These are phyloP conservation scores for Prinia subflava DNA, from an alignment of 2,113 vertebrate genomes.

Conservation along the genomic window DNA sequence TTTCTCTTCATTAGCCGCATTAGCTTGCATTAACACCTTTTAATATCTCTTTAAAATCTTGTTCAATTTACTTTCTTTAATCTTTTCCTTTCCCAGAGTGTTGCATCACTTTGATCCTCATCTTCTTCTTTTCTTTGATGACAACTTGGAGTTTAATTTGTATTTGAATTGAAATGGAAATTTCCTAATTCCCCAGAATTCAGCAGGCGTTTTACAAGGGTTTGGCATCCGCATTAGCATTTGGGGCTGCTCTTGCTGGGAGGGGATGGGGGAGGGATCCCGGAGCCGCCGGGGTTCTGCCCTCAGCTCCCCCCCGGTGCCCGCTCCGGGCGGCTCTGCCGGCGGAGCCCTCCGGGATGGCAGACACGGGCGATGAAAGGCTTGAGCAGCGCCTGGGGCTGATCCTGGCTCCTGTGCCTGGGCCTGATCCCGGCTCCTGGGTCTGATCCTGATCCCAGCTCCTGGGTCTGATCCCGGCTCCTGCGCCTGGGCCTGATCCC, in stretches of 20 bases:
- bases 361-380: not conserved
- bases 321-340: not conserved
- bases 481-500: not conserved
- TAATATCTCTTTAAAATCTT: constrained; percentile 83
- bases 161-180: constrained; percentile 83
- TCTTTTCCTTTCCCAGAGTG: constrained; percentile 75
- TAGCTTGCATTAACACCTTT: constrained; percentile 82
- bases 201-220: not conserved
- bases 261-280: not conserved
- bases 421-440: not conserved
- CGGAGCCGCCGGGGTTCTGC: rapidly evolving
- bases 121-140: constrained; percentile 76
- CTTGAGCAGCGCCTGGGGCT: not conserved
- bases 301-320: not conserved
- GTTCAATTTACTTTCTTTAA: constrained; percentile 83
- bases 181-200: constrained; percentile 67
- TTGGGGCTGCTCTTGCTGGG: not conserved
- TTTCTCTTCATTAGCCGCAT: constrained; percentile 78
- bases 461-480: too few species aligned
- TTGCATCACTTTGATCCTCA: constrained; percentile 80
- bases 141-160: constrained; percentile 78
- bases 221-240: not conserved
- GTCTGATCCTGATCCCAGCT: too few species aligned
- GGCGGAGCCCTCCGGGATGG: not conserved
- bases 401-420: not conserved